Evolutionary conservation across 2,888 invertebrate genomes (phyloP).

Genomic region (Orchesellides sinensis): DNA sequence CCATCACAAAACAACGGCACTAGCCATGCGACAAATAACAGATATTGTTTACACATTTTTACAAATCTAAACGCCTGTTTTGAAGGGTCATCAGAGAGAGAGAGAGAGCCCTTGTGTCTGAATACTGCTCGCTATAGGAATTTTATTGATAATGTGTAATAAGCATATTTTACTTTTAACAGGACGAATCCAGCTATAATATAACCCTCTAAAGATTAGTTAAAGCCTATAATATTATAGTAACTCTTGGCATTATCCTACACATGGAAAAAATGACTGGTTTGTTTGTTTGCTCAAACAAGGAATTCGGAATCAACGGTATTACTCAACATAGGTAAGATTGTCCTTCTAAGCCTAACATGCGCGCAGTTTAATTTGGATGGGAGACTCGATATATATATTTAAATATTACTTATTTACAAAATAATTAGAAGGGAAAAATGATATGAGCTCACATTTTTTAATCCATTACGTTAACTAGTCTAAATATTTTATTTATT

Average conservation of each 20-base stretch:
- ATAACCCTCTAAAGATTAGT: slow-evolving; percentile 24
- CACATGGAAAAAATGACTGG: slow-evolving; percentile 45
- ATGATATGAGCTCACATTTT: background rate
- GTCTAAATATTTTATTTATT: too few species aligned
- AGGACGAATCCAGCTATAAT: background rate
- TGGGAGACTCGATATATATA: slow-evolving; percentile 6
- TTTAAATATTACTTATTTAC: too few species aligned
- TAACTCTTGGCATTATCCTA: slow-evolving; percentile 7
- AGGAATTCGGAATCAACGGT: slow-evolving; percentile 49
- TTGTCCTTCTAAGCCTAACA: slow-evolving; percentile 61
- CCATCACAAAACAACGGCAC: slow-evolving; percentile 5
- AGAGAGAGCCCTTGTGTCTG: background rate
- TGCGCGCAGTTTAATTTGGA: too few species aligned
- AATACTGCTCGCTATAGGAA: slow-evolving; percentile 51
- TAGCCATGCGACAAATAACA: too few species aligned
- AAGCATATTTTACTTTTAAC: slow-evolving; percentile 2
- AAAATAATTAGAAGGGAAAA: background rate
- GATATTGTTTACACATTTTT: too few species aligned
- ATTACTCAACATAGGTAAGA: slow-evolving; percentile 15
- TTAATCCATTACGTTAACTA: too few species aligned
- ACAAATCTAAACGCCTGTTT: too few species aligned
- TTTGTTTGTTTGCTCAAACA: slow-evolving; percentile 49
- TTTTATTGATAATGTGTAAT: too few species aligned
- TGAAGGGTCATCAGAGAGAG: too few species aligned
- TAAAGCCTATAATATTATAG: slow-evolving; percentile 40